Evolutionary conservation across 2,888 invertebrate species (phyloP), one percentile per base, ranked within the genome.

Genomic region (Lepetodrilus schrolli): DNA sequence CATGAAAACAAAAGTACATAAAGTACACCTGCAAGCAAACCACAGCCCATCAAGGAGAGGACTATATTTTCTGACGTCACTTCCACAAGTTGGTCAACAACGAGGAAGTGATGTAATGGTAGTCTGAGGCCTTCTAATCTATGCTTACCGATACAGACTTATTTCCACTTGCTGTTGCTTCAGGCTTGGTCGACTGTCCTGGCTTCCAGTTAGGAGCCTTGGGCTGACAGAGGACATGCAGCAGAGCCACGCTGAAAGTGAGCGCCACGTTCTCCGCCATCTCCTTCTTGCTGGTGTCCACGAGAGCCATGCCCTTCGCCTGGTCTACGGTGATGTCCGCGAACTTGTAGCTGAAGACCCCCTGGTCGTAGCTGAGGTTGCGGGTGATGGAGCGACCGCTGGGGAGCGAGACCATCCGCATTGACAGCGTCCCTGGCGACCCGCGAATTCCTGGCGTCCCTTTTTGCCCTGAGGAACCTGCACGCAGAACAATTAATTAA

Each of bases 201-300:
- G 80, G 77, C 17, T 68, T 58, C 78, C 79, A 78, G 73, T 73
- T 58, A 8, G 72, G 49, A 7, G 86, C 84, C 65, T 91, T 89
- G 1, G 92, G 92, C 82, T 92, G 91, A 80, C 91, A 92, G 10
- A 92, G 87, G 13, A 92, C 91, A 79, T 92, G 91, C 30, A 92
- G 86, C 7, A 92, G 84, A n/a, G 91, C 87, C 7, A 92, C 90
- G 66, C 90, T 88, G 85, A 92, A 92, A 7, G 91, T 89, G 69
- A 90, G 82, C n/a, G 91, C 91, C 8, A 92, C 85, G 75, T 91
- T 91, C 82, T 92, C 91, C 1, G 91, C 91, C 20, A 70, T 36
- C 34, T 70, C 36, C 23, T 48, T 70, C 20, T 20, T 17, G 13
- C 82, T 80, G 8, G 82, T 80, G 37, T 77, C 75, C n/a, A 88